Base-by-base conservation (phyloP, 2,888 invertebrate genomes). In the Trisateles emortualis region DNA sequence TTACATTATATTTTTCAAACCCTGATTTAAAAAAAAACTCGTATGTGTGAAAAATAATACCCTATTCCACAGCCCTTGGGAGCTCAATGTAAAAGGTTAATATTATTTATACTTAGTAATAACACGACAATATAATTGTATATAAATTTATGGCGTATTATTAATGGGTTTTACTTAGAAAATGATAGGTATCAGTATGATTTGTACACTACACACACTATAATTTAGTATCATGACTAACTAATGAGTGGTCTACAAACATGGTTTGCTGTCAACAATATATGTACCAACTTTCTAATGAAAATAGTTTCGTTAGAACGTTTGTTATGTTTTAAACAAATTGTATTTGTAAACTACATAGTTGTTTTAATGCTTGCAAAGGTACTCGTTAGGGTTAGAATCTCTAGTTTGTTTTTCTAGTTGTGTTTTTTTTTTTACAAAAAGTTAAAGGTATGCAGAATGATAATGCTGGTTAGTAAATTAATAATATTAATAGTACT, bases 161-260 rank as follows among this genome's bases (percentile, higher is more conserved):
- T 22, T 26, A 36, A 36, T 38, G 19, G 10, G 9, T 30, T 49
- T 3, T n/a, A 42, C 36, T 1, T 10, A 42, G 36, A 22, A 41
- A 49, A 49, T 49, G 41, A 49, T 42, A 49, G 16, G 48, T 49
- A 26, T 29, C 26, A 6, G 1, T 4, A 13, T 35, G 48, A 49
- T 49, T 49, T 49, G 48, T 49, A 35, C 33, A 33, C 35, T 2
- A 10, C 19, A 26, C 5, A 49, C 41, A 26, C 33, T 49, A 13
- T 49, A n/a, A 49, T 49, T 49, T 41, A 24, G 6, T 3, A 17
- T 35, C 33, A 9, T 29, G 24, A 41, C 35, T 29, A 8, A 29
- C 33, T 33, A 40, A 40, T 33, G 33, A 16, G 32, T 16, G 3
- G 8, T 10, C 17, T 24, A 13, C 9, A 24, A 13, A 11, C 9